Evolutionary conservation across 53 echinoderm and acorn worm genomes (phyloP), one percentile per base, ranked within the genome.

Genomic region (Patiria pectinifera): DNA sequence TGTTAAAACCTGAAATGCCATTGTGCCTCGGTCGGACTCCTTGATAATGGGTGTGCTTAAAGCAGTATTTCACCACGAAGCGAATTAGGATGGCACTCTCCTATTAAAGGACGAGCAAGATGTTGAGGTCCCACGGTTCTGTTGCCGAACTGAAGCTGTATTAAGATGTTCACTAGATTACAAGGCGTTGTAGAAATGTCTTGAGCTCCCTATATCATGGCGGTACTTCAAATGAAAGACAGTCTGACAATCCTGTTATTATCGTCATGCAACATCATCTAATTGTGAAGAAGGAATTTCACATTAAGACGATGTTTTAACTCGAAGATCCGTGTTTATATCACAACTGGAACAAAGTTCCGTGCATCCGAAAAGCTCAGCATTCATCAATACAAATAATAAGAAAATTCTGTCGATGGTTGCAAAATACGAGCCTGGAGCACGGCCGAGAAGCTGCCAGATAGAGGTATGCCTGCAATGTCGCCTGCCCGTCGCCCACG

Each of bases 401-500:
- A 62, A 83, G 35, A 21, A 69, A 43, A 85, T 85, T 45, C 19
- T 44, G 8, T 18, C 26, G 69, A 70, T 63, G 9, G 59, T 45
- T 35, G 45, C 62, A 48, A 74, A 86, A 72, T 71, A 71, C 19
- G 86, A 86, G 71, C 22, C 74, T 48, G 48, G n/a, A 47, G 48
- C 44, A 4, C 5, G 66, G 60, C 69, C 35, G 66, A 3, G 75
- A n/a, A 80, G 63, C 90, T 80, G 80, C 61, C 81, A 81, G 23
- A 5, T 45, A 60, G 45, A 78, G 90, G 81, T 90, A 90, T 90
- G 90, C 66, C 62, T 25, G 80, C 62, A 66, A 90, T 90, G 90
- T 81, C 45, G 90, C 69, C 90, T 81, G 80, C 69, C 61, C 69
- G 90, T 80, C 90, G 90, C 90, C 90, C 35, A 45, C 66, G 63